phyloP scores from a whole-genome alignment of 2,113 vertebrate genomes.

The Podocnemis expansa region DNA sequence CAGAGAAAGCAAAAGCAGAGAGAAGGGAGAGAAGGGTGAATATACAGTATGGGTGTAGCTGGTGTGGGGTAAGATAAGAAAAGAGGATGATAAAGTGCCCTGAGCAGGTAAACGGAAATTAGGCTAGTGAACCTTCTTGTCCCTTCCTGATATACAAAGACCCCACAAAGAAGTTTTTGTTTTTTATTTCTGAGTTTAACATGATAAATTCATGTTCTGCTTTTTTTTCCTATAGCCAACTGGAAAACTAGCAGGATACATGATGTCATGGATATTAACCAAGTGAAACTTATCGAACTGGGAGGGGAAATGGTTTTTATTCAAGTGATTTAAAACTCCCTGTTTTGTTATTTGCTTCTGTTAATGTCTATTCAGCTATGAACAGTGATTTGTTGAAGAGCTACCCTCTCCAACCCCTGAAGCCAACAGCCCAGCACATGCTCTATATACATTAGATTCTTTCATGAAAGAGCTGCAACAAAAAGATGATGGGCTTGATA shows the following conservation, averaged over 20 bases:
- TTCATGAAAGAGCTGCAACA: neutral
- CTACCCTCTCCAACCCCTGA: neutral
- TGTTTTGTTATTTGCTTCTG: neutral
- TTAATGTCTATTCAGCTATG: neutral
- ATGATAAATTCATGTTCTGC: neutral
- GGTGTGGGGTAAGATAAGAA: neutral
- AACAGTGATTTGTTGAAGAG: neutral
- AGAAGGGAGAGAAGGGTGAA: neutral
- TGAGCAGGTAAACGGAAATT: neutral
- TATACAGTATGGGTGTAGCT: neutral
- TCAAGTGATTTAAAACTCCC: neutral
- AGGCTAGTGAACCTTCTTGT: neutral
- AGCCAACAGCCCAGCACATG: neutral
- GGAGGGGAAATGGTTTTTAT: neutral
- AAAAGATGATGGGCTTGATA: conserved; percentile 10
- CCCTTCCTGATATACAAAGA: neutral
- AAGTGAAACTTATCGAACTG: neutral
- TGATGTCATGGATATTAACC: neutral
- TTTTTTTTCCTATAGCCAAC: neutral
- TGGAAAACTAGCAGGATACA: neutral
- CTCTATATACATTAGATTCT: neutral
- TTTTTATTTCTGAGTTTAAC: neutral
- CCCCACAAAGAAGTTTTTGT: neutral
- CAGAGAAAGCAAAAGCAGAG: neutral
- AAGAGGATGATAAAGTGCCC: neutral